Evolutionary conservation across 2,888 invertebrate species (phyloP).

Genomic region (Diarsia rubi): DNA sequence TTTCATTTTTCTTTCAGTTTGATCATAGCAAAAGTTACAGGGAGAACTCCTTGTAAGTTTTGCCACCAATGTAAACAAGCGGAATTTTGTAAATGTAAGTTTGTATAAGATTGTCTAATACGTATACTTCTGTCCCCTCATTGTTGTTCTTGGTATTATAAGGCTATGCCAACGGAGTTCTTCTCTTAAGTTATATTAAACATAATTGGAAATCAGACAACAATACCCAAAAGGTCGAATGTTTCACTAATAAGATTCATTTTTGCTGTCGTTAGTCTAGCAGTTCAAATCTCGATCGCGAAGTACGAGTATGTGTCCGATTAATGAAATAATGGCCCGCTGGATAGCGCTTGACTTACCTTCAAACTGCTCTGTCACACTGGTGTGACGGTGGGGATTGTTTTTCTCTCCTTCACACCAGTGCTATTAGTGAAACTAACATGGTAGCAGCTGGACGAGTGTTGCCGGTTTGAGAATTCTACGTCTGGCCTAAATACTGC

Average conservation of each 20-base stretch:
- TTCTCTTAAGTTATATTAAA: not conserved
- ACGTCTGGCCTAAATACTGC: not conserved
- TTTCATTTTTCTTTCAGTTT: not conserved
- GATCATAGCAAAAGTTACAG: not conserved
- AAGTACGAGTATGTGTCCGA: too few relatives aligned
- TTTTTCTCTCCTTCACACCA: too few relatives aligned
- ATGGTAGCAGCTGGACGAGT: not conserved
- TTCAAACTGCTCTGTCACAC: too few relatives aligned
- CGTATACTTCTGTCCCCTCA: not conserved
- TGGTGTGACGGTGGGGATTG: too few relatives aligned
- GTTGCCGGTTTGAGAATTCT: not conserved
- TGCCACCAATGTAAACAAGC: not conserved
- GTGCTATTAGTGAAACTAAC: not conserved
- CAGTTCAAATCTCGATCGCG: not conserved
- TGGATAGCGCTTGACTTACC: too few relatives aligned
- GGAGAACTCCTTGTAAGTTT: not conserved
- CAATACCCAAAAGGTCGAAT: not conserved
- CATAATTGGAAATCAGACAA: not conserved
- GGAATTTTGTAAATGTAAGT: not conserved
- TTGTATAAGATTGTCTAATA: not conserved
- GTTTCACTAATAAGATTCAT: not conserved
- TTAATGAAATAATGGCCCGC: not conserved
- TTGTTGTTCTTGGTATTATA: not conserved
- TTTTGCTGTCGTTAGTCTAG: not conserved
- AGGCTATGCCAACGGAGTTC: not conserved